Conservation (phyloP, 2,797 vertebrate genomes). For the Pantherophis vulpinus region DNA sequence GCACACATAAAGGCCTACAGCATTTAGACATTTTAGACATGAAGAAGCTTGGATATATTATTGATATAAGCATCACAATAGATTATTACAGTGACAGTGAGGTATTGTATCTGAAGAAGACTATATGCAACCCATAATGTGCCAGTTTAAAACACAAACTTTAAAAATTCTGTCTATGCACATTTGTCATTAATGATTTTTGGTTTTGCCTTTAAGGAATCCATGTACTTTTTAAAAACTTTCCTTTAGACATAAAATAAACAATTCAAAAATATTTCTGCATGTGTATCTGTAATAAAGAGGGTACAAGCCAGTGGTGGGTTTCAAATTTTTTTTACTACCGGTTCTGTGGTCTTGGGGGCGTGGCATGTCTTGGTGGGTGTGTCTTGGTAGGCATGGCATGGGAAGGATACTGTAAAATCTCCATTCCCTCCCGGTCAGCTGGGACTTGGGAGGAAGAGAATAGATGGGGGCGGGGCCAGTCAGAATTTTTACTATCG, state of each 20-base stretch:
- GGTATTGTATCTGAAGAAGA: neutral
- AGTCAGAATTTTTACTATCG: too few relatives aligned
- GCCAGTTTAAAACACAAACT: neutral
- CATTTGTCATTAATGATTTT: neutral
- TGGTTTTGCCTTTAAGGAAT: neutral
- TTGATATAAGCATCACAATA: neutral
- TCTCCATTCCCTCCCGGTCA: too few relatives aligned
- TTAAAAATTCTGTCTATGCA: neutral
- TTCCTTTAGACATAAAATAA: neutral
- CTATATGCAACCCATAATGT: neutral
- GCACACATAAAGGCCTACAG: neutral
- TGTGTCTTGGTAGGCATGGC: too few relatives aligned
- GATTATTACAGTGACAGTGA: neutral
- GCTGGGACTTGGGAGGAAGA: too few relatives aligned
- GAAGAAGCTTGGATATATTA: neutral
- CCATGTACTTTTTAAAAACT: neutral
- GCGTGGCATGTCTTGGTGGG: too few relatives aligned
- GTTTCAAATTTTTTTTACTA: too few relatives aligned
- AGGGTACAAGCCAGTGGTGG: neutral
- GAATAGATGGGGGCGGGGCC: too few relatives aligned
- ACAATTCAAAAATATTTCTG: neutral
- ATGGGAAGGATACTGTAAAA: too few relatives aligned
- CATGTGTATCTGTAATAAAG: neutral
- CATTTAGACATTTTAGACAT: neutral
- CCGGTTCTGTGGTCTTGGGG: too few relatives aligned